Evolutionary conservation across 2,113 vertebrate species (phyloP).

Genomic region (Fregata magnificens): DNA sequence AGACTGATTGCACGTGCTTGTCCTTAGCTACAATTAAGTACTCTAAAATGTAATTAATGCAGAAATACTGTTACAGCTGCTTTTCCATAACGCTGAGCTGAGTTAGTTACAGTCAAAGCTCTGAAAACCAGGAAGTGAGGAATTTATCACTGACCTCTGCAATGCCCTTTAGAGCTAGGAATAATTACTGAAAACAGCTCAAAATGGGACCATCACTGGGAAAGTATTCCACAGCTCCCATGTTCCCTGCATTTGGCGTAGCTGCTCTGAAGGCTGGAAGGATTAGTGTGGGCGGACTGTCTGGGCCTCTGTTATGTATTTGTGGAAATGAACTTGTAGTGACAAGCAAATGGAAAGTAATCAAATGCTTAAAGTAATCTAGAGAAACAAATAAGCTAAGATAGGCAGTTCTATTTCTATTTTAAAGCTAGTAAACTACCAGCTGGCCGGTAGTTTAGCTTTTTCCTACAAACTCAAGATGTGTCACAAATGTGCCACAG

Average conservation of each 20-base stretch:
- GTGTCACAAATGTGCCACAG: background rate
- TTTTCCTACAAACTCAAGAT: background rate
- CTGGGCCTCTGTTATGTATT: background rate
- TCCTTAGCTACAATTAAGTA: background rate
- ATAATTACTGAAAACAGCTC: background rate
- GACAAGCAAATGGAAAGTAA: background rate
- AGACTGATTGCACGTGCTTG: background rate
- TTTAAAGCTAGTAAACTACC: background rate
- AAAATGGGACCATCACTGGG: background rate
- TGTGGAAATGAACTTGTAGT: background rate
- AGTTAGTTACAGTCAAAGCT: background rate
- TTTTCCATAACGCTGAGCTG: background rate
- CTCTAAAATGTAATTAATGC: background rate
- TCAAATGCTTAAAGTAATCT: background rate
- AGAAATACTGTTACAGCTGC: slow-evolving; percentile 21
- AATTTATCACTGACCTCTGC: background rate
- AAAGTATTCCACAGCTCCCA: background rate
- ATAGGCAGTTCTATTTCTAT: background rate
- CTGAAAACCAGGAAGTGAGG: background rate
- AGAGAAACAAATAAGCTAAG: background rate
- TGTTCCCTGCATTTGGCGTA: background rate
- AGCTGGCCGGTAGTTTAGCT: background rate
- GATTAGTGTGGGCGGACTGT: background rate
- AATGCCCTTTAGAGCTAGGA: background rate
- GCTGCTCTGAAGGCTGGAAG: background rate